Evolutionary conservation across 2,797 vertebrate species (phyloP).

Genomic region (Phoebastria nigripes): DNA sequence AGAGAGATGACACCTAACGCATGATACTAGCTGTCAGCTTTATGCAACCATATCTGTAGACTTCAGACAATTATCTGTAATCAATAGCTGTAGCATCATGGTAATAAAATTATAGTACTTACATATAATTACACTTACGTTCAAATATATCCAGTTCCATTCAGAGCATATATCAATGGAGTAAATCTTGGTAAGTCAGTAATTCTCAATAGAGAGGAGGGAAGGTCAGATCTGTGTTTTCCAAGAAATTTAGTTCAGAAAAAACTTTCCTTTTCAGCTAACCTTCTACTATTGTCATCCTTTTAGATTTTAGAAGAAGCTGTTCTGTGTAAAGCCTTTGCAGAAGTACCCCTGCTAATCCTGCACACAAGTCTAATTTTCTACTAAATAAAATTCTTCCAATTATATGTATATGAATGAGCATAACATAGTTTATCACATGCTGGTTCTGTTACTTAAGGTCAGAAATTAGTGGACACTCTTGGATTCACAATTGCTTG

Average conservation of each 20-base stretch:
- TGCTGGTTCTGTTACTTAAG: neutral
- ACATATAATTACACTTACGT: conserved; percentile 76
- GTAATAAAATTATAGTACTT: conserved; percentile 80
- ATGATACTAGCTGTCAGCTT: conserved; percentile 47
- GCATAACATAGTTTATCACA: neutral
- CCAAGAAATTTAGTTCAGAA: conserved; percentile 62
- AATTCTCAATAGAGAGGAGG: conserved; percentile 34
- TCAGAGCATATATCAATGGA: conserved; percentile 65
- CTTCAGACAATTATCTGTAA: conserved; percentile 75
- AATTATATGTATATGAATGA: neutral
- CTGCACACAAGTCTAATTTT: neutral
- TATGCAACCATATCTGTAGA: conserved; percentile 56
- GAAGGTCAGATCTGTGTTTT: conserved; percentile 46
- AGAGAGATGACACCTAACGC: neutral
- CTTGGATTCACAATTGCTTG: neutral
- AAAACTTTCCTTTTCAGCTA: conserved; percentile 43
- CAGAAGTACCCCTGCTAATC: neutral
- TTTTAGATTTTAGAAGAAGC: neutral
- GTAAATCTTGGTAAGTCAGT: conserved; percentile 72
- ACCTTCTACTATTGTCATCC: conserved; percentile 7
- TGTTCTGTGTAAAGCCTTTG: neutral
- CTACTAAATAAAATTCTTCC: neutral
- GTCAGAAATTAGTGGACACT: neutral
- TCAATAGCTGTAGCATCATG: conserved; percentile 75
- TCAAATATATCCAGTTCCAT: conserved; percentile 68